Evolutionary conservation across 2,888 invertebrate genomes (phyloP), one percentile per base, ranked within the genome.

Genomic region (Steromphala cineraria): DNA sequence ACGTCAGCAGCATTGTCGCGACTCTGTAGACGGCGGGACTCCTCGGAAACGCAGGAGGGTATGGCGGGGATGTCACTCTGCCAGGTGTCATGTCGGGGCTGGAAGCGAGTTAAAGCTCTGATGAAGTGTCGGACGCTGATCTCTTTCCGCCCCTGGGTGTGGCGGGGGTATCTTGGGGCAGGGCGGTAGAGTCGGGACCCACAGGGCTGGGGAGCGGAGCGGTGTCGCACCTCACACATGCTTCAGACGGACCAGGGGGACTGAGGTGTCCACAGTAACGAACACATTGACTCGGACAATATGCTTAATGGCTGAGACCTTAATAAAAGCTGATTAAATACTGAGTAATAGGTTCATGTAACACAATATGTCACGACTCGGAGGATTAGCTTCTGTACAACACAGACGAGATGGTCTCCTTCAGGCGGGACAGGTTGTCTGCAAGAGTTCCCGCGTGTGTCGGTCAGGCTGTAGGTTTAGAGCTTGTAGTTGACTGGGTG

Each of bases 281-380:
- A 10, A 24, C 62, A 15, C 56, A 19, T 19, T 4, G 24, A 56
- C 24, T 62, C 24, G 24, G 24, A 21, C 62, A 62, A 62, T 62
- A 62, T 62, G 62, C 28, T 62, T 24, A 62, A 62, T 24, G 62
- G 17, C 28, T 28, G 24, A 28, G 8, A 28, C 62, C 28, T 62
- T 62, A 62, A 62, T 62, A 24, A 28, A 62, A 62, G 62, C 62
- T 62, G 62, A 62, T 62, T 62, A 62, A 62, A 28, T 62, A 62
- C 62, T 62, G 28, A 62, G 28, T 62, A 62, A 62, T 62, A 24
- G 24, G 62, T 62, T 17, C 62, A 15, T 15, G 62, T 62, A 62
- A 62, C 28, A 28, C 62, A 24, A 62, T 62, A 62, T 28, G 62
- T 24, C 28, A 24, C 17, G 62, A 24, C 15, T 28, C 62, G 62